These are phyloP conservation scores for Micromys minutus DNA, from an alignment of 2,113 vertebrate genomes.

Conservation along the genomic window DNA sequence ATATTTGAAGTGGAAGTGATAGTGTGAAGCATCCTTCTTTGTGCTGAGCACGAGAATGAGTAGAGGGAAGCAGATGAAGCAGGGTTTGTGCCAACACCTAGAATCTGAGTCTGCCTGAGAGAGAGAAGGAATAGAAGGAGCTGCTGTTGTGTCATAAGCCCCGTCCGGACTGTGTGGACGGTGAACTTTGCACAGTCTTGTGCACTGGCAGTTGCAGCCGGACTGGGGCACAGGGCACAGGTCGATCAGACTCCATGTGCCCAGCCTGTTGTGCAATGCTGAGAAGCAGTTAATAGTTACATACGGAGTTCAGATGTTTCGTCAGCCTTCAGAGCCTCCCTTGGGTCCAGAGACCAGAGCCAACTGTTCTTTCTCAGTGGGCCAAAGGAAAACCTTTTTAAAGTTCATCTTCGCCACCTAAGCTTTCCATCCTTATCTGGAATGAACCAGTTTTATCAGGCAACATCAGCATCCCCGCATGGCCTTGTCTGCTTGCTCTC, in stretches of 20 bases:
- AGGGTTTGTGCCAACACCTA: conserved; percentile 31
- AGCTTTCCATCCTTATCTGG: background rate
- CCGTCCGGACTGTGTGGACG: too few relatives aligned
- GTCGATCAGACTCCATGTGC: background rate
- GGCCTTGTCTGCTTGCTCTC: background rate
- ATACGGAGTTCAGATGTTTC: background rate
- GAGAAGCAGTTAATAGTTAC: conserved; percentile 53
- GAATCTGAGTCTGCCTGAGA: background rate
- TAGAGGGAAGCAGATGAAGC: background rate
- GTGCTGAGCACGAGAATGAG: conserved; percentile 36
- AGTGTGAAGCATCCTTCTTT: background rate
- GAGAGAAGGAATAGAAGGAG: background rate
- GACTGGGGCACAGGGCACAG: background rate
- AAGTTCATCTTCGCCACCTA: background rate
- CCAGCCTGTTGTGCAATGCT: background rate
- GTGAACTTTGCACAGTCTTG: background rate
- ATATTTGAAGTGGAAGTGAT: background rate
- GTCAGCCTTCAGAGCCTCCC: background rate
- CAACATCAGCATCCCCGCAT: background rate
- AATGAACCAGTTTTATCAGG: background rate
- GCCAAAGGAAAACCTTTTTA: background rate
- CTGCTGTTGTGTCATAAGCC: background rate
- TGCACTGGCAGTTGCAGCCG: background rate
- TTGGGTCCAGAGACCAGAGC: background rate
- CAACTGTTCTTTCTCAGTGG: background rate